Base-by-base conservation (phyloP, 1,140 invertebrate genomes). In the Trypoxylus dichotomus region DNA sequence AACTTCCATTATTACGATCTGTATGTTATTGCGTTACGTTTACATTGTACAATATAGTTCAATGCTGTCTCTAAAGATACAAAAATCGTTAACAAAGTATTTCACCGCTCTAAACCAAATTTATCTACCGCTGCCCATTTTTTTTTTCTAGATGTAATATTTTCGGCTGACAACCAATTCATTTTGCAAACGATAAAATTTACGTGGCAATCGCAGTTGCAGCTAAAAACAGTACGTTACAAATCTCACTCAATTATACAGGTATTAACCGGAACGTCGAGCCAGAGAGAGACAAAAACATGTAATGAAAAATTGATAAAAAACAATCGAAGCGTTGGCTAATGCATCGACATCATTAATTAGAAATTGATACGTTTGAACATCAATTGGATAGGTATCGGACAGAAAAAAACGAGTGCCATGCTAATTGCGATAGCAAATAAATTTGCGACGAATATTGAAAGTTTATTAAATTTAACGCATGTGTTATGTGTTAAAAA, bases 311-410 rank as follows among this genome's bases (percentile, higher is more conserved):
- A 58, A 58, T 58, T 58, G 47, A 58, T 58, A 21, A 58, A n/a
- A 58, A 58, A 58, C 47, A 58, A 58, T 58, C 47, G 7, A 13
- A 58, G 1, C 47, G 47, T 58, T 58, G 47, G 47, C 47, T 58
- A 58, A 58, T 58, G 47, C 47, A 58, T 13, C 47, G 13, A 13
- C 15, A 58, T 58, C 47, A 58, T 58, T 58, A 58, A 58, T 58
- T 58, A 58, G 47, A 58, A 58, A 58, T 58, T 58, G 47, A 58
- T 58, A 58, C 47, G 47, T 58, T 58, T 58, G 47, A 13, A 58
- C 7, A 21, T n/a, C 47, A 58, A 58, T 58, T 58, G 47, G 5
- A 37, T 5, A 37, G 47, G 47, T 3, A 58, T 21, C 15, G 2
- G 47, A 37, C 2, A 37, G 47, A 58, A 58, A 58, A n/a, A 8